Percentiles rank a stretch among this genome's conserved stretches.
Conservation (phyloP, 2,113 vertebrate genomes). For the Campylomormyrus tamandua region DNA sequence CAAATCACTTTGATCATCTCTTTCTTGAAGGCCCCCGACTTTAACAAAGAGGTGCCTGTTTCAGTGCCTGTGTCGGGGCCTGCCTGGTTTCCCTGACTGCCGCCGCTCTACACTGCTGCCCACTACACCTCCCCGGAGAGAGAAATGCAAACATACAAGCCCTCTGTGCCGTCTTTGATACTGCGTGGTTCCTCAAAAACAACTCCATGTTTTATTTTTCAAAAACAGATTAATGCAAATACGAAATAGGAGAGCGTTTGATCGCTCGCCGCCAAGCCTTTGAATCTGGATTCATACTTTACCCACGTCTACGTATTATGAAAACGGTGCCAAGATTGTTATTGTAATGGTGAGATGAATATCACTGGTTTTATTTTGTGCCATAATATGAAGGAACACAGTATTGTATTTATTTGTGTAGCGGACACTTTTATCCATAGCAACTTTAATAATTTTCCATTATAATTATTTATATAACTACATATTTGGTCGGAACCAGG, state of each 20-base stretch:
- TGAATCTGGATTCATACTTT: neutral
- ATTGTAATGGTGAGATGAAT: slow-evolving; percentile 6
- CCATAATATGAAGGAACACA: neutral
- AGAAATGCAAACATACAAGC: neutral
- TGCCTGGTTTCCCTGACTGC: neutral
- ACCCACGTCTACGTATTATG: neutral
- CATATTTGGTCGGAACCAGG: neutral
- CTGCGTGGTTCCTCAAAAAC: slow-evolving; percentile 1
- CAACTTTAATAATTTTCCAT: neutral
- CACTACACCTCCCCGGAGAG: neutral
- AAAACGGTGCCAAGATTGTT: neutral
- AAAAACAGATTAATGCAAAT: slow-evolving; percentile 11
- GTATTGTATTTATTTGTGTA: neutral
- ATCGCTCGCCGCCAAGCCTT: neutral
- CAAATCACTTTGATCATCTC: slow-evolving; percentile 4
- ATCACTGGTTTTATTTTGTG: neutral
- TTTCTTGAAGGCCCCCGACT: neutral
- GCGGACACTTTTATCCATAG: neutral
- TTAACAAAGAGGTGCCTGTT: slow-evolving; percentile 14
- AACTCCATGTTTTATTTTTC: slow-evolving; percentile 11
- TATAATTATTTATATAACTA: neutral
- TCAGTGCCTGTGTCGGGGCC: neutral
- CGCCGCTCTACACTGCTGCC: neutral
- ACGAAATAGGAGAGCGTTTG: slow-evolving; percentile 8
- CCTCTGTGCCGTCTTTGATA: neutral